phyloP scores from a whole-genome alignment of 2,113 vertebrate species.

The Lichenostomus cassidix region DNA sequence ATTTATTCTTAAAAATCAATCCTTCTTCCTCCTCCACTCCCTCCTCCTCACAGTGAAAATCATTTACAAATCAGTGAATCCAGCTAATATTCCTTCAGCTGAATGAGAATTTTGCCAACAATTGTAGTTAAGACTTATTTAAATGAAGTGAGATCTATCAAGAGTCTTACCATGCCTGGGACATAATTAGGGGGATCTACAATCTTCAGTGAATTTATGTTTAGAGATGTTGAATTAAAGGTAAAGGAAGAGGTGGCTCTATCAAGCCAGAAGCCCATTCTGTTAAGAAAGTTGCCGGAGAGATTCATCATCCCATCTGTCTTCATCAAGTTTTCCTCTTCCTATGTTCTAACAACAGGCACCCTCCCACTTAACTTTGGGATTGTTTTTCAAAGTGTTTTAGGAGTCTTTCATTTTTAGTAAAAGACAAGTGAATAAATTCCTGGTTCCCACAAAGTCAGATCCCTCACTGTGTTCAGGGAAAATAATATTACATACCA shows the following conservation, averaged over 20 bases:
- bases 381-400: neutral
- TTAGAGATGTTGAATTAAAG: neutral
- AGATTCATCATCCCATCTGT: neutral
- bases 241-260: neutral
- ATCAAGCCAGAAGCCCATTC: neutral
- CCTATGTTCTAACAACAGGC: neutral
- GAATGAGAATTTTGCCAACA: neutral
- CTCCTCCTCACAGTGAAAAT: neutral
- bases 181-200: neutral
- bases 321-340: neutral
- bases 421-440: neutral
- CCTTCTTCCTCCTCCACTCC: neutral
- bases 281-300: neutral
- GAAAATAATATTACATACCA: neutral
- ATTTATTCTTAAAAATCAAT: conserved; percentile 20
- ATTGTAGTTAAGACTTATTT: neutral
- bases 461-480: neutral
- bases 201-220: neutral
- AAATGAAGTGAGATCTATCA: neutral
- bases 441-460: neutral
- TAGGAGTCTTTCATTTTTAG: neutral
- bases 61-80: neutral
- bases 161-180: neutral
- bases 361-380: neutral
- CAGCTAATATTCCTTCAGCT: neutral